Evolutionary conservation across 1,140 invertebrate genomes (phyloP).

Genomic region (Euura lappo): DNA sequence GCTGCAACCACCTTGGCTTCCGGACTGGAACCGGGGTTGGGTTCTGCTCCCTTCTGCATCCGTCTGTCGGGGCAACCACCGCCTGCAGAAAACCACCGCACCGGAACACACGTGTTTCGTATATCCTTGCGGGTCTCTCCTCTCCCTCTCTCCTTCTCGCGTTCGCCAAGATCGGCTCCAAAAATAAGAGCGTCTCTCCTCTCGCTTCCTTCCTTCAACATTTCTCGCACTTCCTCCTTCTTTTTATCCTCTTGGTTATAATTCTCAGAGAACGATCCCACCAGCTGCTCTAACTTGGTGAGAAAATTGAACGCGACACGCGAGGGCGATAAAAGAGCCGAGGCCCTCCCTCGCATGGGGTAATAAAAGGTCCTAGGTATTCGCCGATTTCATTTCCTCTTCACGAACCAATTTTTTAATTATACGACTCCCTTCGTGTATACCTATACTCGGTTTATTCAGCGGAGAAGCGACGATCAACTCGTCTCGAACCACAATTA

Average conservation of each 20-base stretch:
- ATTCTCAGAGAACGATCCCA: conserved; percentile 25
- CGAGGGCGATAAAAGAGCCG: conserved; percentile 1
- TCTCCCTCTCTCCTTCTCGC: conserved; percentile 14
- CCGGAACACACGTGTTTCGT: conserved; percentile 24
- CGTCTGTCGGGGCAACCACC: conserved; percentile 7
- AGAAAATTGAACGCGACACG: conserved; percentile 2
- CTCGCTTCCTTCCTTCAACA: background rate
- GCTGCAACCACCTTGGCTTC: conserved; percentile 63
- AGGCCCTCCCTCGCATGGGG: background rate
- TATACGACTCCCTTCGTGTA: too few species aligned
- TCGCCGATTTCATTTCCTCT: too few species aligned
- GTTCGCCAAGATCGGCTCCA: conserved; percentile 19
- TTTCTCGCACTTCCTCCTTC: background rate
- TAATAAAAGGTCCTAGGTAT: too few species aligned
- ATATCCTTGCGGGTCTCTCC: background rate
- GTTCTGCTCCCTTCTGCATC: conserved; percentile 15
- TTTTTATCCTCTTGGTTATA: conserved; percentile 12
- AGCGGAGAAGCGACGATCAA: too few species aligned
- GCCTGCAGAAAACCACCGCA: conserved; percentile 22
- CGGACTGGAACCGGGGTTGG: conserved; percentile 40
- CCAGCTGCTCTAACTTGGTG: conserved; percentile 1
- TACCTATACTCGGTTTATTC: too few species aligned
- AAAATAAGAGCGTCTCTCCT: conserved; percentile 35
- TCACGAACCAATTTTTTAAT: too few species aligned
- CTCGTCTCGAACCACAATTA: too few species aligned